phyloP scores from a whole-genome alignment of 2,797 vertebrate species.

The Psittacula echo region DNA sequence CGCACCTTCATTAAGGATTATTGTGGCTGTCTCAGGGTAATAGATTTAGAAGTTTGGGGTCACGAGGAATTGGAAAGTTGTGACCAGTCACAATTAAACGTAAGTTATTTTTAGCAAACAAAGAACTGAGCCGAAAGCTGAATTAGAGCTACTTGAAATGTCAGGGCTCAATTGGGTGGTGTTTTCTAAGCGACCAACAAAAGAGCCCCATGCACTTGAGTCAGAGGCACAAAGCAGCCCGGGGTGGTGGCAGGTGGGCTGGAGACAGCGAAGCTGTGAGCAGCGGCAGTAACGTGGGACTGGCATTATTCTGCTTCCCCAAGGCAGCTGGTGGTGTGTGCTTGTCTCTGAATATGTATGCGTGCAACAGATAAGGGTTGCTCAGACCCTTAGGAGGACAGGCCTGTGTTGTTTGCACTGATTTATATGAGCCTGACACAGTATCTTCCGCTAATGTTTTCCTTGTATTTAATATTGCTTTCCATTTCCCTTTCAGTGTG shows the following conservation, averaged over 20 bases:
- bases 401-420: background rate
- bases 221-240: background rate
- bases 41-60: slow-evolving; percentile 63
- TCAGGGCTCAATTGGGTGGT: too few species aligned
- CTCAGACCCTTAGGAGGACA: background rate
- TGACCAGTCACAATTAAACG: slow-evolving; percentile 38
- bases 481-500: background rate
- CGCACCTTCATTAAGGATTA: slow-evolving; percentile 65
- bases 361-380: background rate
- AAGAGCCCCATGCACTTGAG: background rate
- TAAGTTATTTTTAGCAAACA: slow-evolving; percentile 51
- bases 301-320: background rate
- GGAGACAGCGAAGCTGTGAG: background rate
- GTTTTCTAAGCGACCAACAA: too few species aligned
- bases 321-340: background rate
- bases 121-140: background rate
- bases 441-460: background rate
- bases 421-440: background rate
- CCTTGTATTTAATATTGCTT: background rate
- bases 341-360: background rate
- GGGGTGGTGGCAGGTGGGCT: slow-evolving; percentile 15
- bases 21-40: slow-evolving; percentile 45
- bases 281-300: background rate
- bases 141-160: too few species aligned
- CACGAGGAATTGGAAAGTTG: slow-evolving; percentile 65